Evolutionary conservation across 1,140 invertebrate genomes (phyloP), one percentile per base, ranked within the genome.

Genomic region (Belonocnema kinseyi): DNA sequence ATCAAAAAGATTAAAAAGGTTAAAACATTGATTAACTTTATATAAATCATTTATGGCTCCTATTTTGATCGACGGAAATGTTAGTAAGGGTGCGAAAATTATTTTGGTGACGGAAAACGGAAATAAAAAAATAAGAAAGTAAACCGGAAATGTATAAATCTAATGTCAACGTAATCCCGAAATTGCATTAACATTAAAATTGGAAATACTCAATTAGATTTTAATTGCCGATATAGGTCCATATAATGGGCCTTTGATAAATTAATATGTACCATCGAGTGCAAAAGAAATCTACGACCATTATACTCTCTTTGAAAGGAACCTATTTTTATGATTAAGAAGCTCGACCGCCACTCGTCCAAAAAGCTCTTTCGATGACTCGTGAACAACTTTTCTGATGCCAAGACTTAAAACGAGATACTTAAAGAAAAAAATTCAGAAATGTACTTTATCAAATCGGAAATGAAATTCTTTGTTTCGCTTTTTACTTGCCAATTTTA

Each of bases 201-300:
- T 56, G 26, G 4, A 66, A 66, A 33, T 66, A 26, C 26, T 14
- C 14, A 66, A 33, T 66, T 21, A 66, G 6, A 33, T 26, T 12
- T 66, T 66, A 66, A 66, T 26, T 33, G 12, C 40, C 58, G 19
- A 66, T 66, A 66, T 66, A 58, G 12, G 7, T 66, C 58, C 16
- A 5, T 33, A 33, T 33, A 33, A 33, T 33, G 4, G 26, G 26
- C 26, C 26, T 33, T 33, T 33, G 26, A 33, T 33, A 33, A 33
- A 33, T 3, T 33, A 33, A 33, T 33, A 33, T 33, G 26, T 33
- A 5, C 5, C 26, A 33, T 33, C 26, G 26, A 33, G 26, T 33
- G 58, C 58, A 66, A 66, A 66, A 66, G 26, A 26, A 40, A 66
- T 33, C 26, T 26, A 1, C 58, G 16, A 66, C 12, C 10, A 61